Evolutionary conservation across 2,113 vertebrate genomes (phyloP).

Genomic region (Megaptera novaeangliae): DNA sequence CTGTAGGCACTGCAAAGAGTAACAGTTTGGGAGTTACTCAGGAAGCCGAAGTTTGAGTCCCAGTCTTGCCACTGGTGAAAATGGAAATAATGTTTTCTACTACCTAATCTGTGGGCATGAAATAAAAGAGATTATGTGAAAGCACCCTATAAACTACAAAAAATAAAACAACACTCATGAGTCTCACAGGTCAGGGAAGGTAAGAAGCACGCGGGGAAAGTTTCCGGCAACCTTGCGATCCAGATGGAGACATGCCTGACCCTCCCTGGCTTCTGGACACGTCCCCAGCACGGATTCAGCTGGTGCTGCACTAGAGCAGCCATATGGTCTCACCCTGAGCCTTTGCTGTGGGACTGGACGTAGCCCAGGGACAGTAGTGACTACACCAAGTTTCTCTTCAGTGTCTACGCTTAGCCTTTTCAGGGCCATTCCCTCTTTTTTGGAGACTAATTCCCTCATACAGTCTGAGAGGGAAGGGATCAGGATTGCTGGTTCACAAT

Average conservation of each 20-base stretch:
- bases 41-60: not conserved
- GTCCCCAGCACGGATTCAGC: too few relatives aligned
- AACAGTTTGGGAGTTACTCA: not conserved
- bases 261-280: not conserved
- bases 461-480: not conserved
- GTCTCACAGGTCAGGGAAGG: not conserved
- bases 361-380: not conserved
- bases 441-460: not conserved
- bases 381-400: not conserved
- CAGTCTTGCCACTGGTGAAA: not conserved
- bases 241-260: rapidly evolving
- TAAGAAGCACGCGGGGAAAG: not conserved
- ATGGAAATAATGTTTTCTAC: not conserved
- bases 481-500: not conserved
- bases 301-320: too few relatives aligned
- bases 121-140: not conserved
- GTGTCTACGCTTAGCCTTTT: not conserved
- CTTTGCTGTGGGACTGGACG: not conserved
- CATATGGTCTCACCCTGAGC: not conserved
- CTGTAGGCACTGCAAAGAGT: not conserved
- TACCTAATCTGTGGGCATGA: not conserved
- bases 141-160: not conserved
- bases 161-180: not conserved
- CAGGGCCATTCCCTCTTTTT: not conserved
- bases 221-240: too few relatives aligned